Conservation (phyloP, 2,113 vertebrate genomes). For the Holacanthus passer region DNA sequence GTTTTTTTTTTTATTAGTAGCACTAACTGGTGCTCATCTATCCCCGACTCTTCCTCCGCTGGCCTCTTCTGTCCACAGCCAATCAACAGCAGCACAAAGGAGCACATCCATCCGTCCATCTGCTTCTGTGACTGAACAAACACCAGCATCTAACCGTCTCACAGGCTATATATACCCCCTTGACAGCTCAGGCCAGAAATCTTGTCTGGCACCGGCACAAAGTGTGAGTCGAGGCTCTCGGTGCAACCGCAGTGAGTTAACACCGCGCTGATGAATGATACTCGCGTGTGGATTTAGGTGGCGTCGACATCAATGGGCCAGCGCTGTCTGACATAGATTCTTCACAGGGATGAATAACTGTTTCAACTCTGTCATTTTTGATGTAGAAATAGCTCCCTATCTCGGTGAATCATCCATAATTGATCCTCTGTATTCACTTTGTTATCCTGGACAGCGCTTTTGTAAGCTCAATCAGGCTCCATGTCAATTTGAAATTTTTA, state of each 20-base stretch:
- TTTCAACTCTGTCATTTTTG: conserved; percentile 66
- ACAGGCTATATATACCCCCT: conserved; percentile 7
- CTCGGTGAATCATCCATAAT: conserved; percentile 65
- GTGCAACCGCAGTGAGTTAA: conserved; percentile 41
- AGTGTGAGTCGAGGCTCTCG: conserved; percentile 30
- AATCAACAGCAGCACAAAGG: conserved; percentile 59
- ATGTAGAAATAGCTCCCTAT: conserved; percentile 50
- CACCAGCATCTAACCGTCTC: conserved; percentile 41
- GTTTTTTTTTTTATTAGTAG: conserved; percentile 24
- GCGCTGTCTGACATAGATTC: conserved; percentile 50
- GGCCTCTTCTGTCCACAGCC: conserved; percentile 38
- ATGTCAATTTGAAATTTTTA: conserved; percentile 39
- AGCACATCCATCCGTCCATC: conserved; percentile 50
- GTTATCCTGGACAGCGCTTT: conserved; percentile 38
- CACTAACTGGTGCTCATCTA: neutral
- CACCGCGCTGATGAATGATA: conserved; percentile 57
- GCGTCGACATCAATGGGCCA: conserved; percentile 38
- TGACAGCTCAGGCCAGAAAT: conserved; percentile 24
- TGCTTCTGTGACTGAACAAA: conserved; percentile 30
- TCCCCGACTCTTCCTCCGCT: neutral
- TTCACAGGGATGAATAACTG: conserved; percentile 46
- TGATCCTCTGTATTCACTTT: conserved; percentile 59
- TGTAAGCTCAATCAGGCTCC: conserved; percentile 48
- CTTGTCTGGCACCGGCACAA: conserved; percentile 35
- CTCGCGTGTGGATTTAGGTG: conserved; percentile 31